A percentile compares a stretch with the other conserved stretches of the same genome.
Evolutionary conservation across 2,797 vertebrate genomes (phyloP).

Genomic region (Corythornis leucogaster): DNA sequence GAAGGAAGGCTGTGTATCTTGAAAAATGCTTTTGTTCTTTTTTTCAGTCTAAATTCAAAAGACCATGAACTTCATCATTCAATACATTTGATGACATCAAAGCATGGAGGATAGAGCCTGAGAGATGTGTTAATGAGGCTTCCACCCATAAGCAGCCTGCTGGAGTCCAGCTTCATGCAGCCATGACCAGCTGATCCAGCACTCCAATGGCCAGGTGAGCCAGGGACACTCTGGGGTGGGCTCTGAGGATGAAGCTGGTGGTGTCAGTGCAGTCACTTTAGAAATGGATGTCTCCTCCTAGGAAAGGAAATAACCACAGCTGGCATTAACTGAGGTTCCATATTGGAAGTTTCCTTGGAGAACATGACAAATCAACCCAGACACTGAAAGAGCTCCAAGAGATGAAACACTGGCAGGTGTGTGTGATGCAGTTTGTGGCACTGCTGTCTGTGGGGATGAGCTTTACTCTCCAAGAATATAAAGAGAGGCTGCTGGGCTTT

Average conservation of each 20-base stretch:
- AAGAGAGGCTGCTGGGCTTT: neutral
- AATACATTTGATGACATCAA: neutral
- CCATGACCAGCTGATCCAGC: neutral
- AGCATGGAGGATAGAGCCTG: neutral
- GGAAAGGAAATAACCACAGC: neutral
- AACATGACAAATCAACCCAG: neutral
- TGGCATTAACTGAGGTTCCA: too few relatives aligned
- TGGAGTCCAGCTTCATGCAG: neutral
- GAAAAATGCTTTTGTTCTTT: fast-evolving
- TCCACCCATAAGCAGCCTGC: neutral
- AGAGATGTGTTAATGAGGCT: neutral
- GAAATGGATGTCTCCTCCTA: neutral
- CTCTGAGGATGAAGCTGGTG: neutral
- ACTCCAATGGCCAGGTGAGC: neutral
- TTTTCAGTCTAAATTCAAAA: neutral
- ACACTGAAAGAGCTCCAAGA: neutral
- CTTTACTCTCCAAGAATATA: neutral
- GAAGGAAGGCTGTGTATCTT: neutral
- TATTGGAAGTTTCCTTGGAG: too few relatives aligned
- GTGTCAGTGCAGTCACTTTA: neutral
- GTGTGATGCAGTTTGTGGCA: neutral
- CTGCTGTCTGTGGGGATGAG: neutral
- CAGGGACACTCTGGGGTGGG: too few relatives aligned
- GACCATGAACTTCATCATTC: neutral
- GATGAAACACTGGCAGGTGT: neutral